Conservation (phyloP, 1,140 invertebrate genomes). For the Drosophila melanica region DNA sequence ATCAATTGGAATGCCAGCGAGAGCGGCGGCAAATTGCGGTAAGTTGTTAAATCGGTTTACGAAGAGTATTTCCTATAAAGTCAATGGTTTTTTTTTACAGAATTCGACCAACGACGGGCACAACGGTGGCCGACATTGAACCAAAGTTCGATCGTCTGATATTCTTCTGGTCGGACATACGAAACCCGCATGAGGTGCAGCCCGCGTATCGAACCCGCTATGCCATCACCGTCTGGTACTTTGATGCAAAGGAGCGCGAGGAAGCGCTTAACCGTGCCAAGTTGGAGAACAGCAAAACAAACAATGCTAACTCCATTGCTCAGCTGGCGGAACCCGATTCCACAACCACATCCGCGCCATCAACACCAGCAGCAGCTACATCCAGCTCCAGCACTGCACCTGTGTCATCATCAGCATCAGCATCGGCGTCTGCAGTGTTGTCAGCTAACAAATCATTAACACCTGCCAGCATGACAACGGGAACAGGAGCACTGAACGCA, state of each 20-base stretch:
- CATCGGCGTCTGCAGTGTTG: background rate
- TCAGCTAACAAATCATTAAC: conserved; percentile 27
- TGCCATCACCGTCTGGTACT: conserved; percentile 98
- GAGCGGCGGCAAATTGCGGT: conserved; percentile 87
- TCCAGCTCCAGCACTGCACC: conserved; percentile 5
- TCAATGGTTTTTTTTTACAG: conserved; percentile 79
- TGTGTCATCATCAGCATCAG: conserved; percentile 15
- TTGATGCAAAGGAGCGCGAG: conserved; percentile 93
- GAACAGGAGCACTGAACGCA: conserved; percentile 61
- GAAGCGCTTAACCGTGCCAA: conserved; percentile 86
- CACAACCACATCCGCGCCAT: conserved; percentile 46
- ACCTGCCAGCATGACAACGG: conserved; percentile 69
- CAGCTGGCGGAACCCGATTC: conserved; percentile 64
- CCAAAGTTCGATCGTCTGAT: conserved; percentile 96
- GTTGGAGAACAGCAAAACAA: conserved; percentile 67
- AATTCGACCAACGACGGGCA: conserved; percentile 94
- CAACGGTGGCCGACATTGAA: conserved; percentile 95
- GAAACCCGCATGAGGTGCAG: conserved; percentile 98
- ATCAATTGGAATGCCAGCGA: conserved; percentile 94
- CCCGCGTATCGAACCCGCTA: conserved; percentile 94
- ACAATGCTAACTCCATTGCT: conserved; percentile 41
- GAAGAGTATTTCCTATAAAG: background rate
- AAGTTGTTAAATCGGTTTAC: conserved; percentile 8
- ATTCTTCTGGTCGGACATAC: conserved; percentile 98
- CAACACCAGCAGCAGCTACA: conserved; percentile 30